These are phyloP conservation scores for Dendronephthya gigantea DNA, from an alignment of 64 coral and sea anemone genomes.

Conservation along the genomic window DNA sequence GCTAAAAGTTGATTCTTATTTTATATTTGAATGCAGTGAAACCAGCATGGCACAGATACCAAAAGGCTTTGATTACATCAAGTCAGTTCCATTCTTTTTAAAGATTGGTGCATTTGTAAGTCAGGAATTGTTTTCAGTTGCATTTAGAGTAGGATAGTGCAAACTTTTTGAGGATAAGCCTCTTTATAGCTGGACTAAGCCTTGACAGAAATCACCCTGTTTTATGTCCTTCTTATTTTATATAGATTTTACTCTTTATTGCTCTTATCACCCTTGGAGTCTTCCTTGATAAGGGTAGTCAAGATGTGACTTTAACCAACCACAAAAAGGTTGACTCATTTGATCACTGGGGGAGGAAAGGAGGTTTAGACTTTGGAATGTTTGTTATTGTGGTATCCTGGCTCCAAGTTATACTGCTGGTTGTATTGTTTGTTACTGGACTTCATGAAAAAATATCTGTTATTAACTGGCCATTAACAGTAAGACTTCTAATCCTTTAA, in stretches of 20 bases:
- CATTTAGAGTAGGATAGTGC: too few species aligned
- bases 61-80: conserved; percentile 1
- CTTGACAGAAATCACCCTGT: too few species aligned
- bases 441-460: neutral
- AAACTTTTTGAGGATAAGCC: too few species aligned
- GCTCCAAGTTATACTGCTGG: neutral
- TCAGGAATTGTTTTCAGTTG: too few species aligned
- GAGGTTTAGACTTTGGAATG: neutral
- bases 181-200: too few species aligned
- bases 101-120: conserved; percentile 10
- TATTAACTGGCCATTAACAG: neutral
- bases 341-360: neutral
- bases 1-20: too few species aligned
- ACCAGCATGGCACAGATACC: neutral
- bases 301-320: neutral
- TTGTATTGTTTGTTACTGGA: neutral
- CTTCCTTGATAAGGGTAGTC: neutral
- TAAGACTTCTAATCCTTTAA: neutral
- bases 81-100: neutral
- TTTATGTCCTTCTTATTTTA: too few species aligned
- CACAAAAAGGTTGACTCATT: neutral
- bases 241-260: neutral
- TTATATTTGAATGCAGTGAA: neutral
- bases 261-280: neutral
- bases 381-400: neutral